A percentile compares a stretch with the other conserved stretches of the same genome.
Evolutionary conservation across 2,113 vertebrate genomes (phyloP).

Genomic region (Grammomys dolichurus): DNA sequence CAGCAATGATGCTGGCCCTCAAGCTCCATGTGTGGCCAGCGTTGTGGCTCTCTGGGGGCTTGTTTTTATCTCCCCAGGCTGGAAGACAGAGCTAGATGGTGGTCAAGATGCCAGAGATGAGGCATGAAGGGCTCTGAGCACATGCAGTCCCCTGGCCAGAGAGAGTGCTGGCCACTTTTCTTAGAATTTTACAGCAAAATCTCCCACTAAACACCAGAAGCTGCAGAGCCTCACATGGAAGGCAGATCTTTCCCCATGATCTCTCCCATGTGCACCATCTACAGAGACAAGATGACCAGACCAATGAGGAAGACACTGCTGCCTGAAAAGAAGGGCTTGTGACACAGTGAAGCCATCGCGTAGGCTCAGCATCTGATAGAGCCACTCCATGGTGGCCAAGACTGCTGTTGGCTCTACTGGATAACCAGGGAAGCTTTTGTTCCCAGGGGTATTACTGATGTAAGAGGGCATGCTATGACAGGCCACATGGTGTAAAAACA

Average conservation of each 20-base stretch:
- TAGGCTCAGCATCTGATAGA: slow-evolving; percentile 20
- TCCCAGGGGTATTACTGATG: neutral
- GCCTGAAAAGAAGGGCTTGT: slow-evolving; percentile 48
- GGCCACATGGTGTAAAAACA: neutral
- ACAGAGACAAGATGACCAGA: neutral
- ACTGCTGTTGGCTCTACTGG: neutral
- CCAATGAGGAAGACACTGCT: slow-evolving; percentile 51
- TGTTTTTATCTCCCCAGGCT: fast-evolving
- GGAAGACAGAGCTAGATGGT: neutral
- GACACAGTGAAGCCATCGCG: slow-evolving; percentile 21
- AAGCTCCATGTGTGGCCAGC: fast-evolving
- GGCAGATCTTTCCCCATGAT: slow-evolving; percentile 45
- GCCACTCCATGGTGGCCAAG: slow-evolving; percentile 3
- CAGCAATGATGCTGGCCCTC: fast-evolving
- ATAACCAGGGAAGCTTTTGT: neutral
- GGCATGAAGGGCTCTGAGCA: neutral
- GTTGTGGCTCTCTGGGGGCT: neutral
- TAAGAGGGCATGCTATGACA: neutral
- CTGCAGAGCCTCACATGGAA: neutral
- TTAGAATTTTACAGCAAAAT: neutral
- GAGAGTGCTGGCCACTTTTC: neutral
- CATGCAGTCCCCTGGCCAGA: neutral
- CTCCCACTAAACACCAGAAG: neutral
- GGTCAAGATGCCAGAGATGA: neutral
- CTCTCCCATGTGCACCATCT: slow-evolving; percentile 4